phyloP scores from a whole-genome alignment of 2,113 vertebrate species.

The Struthidea cinerea region DNA sequence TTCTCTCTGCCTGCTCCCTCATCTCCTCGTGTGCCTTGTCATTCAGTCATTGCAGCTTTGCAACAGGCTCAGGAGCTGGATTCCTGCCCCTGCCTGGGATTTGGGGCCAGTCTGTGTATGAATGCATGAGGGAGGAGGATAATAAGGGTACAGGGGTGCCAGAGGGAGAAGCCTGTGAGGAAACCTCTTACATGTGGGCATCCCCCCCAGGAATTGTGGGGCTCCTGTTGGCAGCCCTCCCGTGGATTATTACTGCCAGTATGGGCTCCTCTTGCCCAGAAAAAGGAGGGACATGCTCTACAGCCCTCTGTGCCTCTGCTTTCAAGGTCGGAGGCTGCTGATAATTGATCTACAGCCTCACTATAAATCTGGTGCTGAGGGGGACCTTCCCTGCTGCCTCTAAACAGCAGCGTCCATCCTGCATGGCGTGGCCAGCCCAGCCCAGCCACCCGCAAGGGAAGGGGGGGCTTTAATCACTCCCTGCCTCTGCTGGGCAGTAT shows the following conservation, averaged over 20 bases:
- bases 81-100: background rate
- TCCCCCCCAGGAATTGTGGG: background rate
- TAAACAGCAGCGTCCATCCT: background rate
- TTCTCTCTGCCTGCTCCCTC: background rate
- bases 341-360: background rate
- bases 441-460: background rate
- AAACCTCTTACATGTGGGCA: background rate
- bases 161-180: background rate
- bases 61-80: background rate
- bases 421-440: background rate
- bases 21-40: accelerated
- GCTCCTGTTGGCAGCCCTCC: background rate
- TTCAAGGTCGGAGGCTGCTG: conserved; percentile 27
- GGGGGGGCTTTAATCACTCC: background rate
- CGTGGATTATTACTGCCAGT: background rate
- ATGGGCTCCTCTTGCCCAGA: background rate
- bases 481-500: background rate
- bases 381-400: background rate
- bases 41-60: background rate
- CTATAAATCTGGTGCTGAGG: background rate
- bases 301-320: background rate
- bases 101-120: background rate
- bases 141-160: background rate
- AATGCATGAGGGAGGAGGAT: background rate
- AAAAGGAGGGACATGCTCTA: background rate